phyloP scores from a whole-genome alignment of 2,888 invertebrate species.

The Drosophila ustulata region DNA sequence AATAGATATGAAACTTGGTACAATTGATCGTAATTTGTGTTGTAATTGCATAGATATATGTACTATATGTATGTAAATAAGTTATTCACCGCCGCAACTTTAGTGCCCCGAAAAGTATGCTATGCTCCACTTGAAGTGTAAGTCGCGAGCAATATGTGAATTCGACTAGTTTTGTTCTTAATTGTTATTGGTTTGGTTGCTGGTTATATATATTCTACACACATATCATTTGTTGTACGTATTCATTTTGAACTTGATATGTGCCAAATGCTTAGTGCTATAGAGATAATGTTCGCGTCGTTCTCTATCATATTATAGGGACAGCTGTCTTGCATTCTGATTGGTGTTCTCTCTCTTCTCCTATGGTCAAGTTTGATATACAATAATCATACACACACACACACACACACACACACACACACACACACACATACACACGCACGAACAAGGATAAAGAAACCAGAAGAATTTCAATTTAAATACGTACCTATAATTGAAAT shows the following conservation, averaged over 20 bases:
- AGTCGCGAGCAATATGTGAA: not conserved
- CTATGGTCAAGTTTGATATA: conserved; percentile 18
- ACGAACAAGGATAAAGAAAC: no score
- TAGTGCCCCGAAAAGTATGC: not conserved
- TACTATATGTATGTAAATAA: not conserved
- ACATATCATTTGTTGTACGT: conserved; percentile 40
- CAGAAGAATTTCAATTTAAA: no score
- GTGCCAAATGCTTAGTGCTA: conserved; percentile 50
- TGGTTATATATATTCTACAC: conserved; percentile 12
- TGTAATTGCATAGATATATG: conserved; percentile 7
- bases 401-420: not conserved
- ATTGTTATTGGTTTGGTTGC: not conserved
- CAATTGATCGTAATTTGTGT: conserved; percentile 15
- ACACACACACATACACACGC: not conserved
- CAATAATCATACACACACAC: not conserved
- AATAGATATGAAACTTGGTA: conserved; percentile 7
- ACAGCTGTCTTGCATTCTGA: not conserved
- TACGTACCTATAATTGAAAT: no score
- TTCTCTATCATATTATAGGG: not conserved
- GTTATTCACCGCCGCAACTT: not conserved
- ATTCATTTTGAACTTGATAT: conserved; percentile 34
- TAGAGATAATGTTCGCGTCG: conserved; percentile 1
- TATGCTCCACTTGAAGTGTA: not conserved
- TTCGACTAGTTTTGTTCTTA: conserved; percentile 29
- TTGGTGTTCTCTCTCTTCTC: conserved; percentile 27